Conservation (phyloP, 2,888 invertebrate genomes). For the Drosophila mercatorum region DNA sequence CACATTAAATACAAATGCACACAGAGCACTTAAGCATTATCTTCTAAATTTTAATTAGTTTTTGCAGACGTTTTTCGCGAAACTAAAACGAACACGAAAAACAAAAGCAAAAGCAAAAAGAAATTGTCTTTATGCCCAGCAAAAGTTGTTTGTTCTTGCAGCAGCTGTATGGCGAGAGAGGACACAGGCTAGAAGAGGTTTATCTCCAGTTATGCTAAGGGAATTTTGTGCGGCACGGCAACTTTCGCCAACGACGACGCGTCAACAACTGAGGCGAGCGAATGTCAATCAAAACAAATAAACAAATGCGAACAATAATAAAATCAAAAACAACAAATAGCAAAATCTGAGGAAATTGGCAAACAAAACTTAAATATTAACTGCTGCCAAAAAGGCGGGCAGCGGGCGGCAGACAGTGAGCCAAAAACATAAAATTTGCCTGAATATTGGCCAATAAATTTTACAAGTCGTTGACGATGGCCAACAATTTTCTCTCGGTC, state of each 20-base stretch:
- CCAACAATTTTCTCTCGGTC: constrained; percentile 59
- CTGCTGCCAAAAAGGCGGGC: constrained; percentile 74
- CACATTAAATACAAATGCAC: background rate
- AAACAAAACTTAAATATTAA: constrained; percentile 74
- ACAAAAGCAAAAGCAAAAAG: background rate
- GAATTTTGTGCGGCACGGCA: constrained; percentile 22
- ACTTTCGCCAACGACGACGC: constrained; percentile 53
- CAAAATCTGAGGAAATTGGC: constrained; percentile 67
- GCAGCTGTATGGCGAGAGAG: background rate
- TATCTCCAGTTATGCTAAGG: constrained; percentile 24
- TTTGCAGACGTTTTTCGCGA: constrained; percentile 3
- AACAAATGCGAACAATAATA: constrained; percentile 42
- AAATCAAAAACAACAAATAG: constrained; percentile 28
- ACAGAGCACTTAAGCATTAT: background rate
- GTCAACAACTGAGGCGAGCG: constrained; percentile 50
- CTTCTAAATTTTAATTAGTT: constrained; percentile 1
- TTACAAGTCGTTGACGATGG: constrained; percentile 73
- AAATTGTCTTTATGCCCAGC: background rate
- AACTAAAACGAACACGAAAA: background rate
- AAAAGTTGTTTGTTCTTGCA: background rate
- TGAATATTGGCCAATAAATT: constrained; percentile 80
- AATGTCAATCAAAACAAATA: constrained; percentile 66
- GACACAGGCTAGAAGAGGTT: no score
- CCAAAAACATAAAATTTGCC: constrained; percentile 35
- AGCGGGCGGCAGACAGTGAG: constrained; percentile 18